phyloP scores from a whole-genome alignment of 1,140 invertebrate genomes.

The Lasioglossum baleicum region DNA sequence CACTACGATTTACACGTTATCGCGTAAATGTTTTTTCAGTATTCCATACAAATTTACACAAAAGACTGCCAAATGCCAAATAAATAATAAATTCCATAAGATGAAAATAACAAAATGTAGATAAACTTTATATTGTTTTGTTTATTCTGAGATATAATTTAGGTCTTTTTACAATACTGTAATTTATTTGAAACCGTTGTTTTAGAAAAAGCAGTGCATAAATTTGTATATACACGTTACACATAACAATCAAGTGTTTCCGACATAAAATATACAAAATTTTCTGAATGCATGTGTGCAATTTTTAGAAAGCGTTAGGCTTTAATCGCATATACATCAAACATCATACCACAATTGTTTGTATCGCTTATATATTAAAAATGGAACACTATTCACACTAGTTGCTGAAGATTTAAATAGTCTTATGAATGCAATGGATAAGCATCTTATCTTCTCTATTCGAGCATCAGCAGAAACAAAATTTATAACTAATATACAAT shows the following conservation, averaged over 20 bases:
- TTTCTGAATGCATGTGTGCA: constrained; percentile 13
- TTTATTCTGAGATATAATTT: constrained; percentile 24
- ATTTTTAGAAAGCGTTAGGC: constrained; percentile 16
- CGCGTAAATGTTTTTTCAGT: not conserved
- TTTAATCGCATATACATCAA: constrained; percentile 17
- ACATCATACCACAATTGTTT: constrained; percentile 1
- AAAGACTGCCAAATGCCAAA: not conserved
- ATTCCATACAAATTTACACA: not conserved
- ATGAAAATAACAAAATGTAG: constrained; percentile 3
- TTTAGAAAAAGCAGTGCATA: not conserved
- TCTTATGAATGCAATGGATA: constrained; percentile 22
- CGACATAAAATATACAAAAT: not conserved
- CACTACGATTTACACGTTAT: not conserved
- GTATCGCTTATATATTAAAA: constrained; percentile 5
- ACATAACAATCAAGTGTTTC: not conserved
- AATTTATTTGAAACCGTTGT: too few relatives aligned
- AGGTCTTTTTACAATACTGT: constrained; percentile 5
- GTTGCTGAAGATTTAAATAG: not conserved
- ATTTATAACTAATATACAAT: constrained; percentile 26
- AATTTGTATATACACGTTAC: not conserved
- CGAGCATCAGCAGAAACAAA: not conserved
- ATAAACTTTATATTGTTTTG: constrained; percentile 10
- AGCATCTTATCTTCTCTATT: not conserved
- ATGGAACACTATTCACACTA: constrained; percentile 2
- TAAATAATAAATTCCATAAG: not conserved